Evolutionary conservation across 2,113 vertebrate species (phyloP).

Genomic region (Phyllopteryx taeniolatus): DNA sequence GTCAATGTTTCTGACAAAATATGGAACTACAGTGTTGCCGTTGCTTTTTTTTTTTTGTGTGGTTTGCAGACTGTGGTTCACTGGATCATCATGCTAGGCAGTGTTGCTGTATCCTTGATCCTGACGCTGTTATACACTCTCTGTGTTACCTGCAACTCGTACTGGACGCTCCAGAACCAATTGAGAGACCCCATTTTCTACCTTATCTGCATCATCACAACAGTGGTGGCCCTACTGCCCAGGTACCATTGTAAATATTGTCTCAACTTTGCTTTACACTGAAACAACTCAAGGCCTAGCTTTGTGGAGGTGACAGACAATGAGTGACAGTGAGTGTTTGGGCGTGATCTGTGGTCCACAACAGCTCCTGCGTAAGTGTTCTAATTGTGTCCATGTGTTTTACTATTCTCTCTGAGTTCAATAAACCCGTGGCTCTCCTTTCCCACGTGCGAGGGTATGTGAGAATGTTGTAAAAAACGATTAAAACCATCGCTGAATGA

Average conservation of each 20-base stretch:
- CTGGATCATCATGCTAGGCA: slow-evolving; percentile 75
- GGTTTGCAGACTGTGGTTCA: slow-evolving; percentile 81
- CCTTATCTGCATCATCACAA: slow-evolving; percentile 82
- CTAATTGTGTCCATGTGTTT: too few relatives aligned
- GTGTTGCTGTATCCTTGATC: slow-evolving; percentile 77
- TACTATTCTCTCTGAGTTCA: too few relatives aligned
- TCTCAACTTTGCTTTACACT: neutral
- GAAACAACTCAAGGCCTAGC: neutral
- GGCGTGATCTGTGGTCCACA: too few relatives aligned
- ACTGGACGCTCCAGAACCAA: slow-evolving; percentile 85
- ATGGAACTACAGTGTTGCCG: neutral
- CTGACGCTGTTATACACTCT: slow-evolving; percentile 77
- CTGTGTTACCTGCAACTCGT: slow-evolving; percentile 84
- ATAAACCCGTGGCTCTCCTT: too few relatives aligned
- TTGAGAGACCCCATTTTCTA: slow-evolving; percentile 85
- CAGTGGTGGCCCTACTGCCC: slow-evolving; percentile 82
- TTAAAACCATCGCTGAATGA: too few relatives aligned
- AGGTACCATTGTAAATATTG: slow-evolving; percentile 72
- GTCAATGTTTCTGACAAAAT: neutral
- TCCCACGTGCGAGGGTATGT: too few relatives aligned
- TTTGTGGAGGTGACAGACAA: too few relatives aligned
- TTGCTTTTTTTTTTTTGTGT: neutral
- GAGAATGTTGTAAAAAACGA: too few relatives aligned
- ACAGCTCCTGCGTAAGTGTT: too few relatives aligned
- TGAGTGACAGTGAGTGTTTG: too few relatives aligned